Evolutionary conservation across 2,888 invertebrate genomes (phyloP).

Genomic region (Eupithecia pulchellata): DNA sequence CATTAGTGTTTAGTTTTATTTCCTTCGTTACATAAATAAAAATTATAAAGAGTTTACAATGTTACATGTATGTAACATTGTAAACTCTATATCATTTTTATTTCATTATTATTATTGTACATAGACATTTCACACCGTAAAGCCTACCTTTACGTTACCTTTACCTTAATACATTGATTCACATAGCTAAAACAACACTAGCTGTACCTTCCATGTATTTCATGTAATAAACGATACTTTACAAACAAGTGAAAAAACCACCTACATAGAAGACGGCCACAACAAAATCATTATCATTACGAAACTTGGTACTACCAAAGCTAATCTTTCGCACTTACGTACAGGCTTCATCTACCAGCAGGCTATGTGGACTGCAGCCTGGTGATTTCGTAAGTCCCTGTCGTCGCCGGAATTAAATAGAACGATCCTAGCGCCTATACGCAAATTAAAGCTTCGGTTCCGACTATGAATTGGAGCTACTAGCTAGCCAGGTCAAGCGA

Average conservation of each 20-base stretch:
- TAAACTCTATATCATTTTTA: too few species aligned
- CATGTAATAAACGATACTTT: too few species aligned
- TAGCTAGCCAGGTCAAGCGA: conserved; percentile 11
- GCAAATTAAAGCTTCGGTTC: conserved; percentile 41
- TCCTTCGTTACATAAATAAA: neutral
- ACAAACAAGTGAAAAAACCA: neutral
- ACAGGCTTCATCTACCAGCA: conserved; percentile 23
- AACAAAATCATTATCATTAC: neutral
- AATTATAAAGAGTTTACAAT: too few species aligned
- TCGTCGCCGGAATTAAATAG: conserved; percentile 40
- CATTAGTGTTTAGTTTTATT: neutral
- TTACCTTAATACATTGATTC: too few species aligned
- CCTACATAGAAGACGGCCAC: neutral
- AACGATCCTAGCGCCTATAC: conserved; percentile 38
- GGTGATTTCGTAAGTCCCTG: conserved; percentile 39
- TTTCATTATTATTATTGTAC: too few species aligned
- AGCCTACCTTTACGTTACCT: too few species aligned
- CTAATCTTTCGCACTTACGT: conserved; percentile 12
- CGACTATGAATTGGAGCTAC: conserved; percentile 36
- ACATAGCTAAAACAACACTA: too few species aligned
- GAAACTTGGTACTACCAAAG: neutral
- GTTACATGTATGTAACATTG: too few species aligned
- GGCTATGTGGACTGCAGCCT: conserved; percentile 29
- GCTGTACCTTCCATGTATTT: too few species aligned
- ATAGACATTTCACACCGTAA: too few species aligned